Conservation (phyloP, 2,113 vertebrate species). For the Hymenochirus boettgeri region DNA sequence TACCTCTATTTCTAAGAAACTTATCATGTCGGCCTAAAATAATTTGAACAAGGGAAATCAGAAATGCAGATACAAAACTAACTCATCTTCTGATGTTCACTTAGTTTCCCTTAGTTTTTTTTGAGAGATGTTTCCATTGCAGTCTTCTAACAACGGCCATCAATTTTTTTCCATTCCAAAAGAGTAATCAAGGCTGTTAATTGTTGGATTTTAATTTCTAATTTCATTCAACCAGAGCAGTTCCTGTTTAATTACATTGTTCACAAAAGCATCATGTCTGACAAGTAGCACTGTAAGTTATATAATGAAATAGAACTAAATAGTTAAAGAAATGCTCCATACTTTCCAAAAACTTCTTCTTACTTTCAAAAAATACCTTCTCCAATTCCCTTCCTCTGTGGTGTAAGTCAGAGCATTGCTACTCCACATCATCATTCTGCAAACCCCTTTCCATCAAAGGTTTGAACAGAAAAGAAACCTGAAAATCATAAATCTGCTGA, state of each 20-base stretch:
- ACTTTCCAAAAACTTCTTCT: no score
- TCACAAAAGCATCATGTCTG: no score
- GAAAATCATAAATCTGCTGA: no score
- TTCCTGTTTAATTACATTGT: conserved; percentile 22
- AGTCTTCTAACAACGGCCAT: background rate
- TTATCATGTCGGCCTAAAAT: background rate
- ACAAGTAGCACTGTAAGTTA: no score
- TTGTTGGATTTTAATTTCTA: conserved; percentile 23
- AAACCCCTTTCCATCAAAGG: no score
- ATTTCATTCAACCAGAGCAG: background rate
- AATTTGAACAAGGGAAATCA: conserved; percentile 26
- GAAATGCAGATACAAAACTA: background rate
- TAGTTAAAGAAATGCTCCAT: no score
- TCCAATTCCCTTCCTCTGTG: no score
- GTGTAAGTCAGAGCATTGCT: no score
- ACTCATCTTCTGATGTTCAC: conserved; percentile 21
- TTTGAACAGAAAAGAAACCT: no score
- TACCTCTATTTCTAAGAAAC: conserved; percentile 31
- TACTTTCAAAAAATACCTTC: no score
- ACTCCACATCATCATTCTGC: no score
- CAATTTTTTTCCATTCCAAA: conserved; percentile 4
- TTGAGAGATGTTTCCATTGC: conserved; percentile 16
- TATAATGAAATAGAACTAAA: no score
- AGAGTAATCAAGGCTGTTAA: conserved; percentile 20
- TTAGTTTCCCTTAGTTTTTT: conserved; percentile 1